A percentile compares a stretch with the other conserved stretches of the same genome.
Evolutionary conservation across 2,797 vertebrate species (phyloP).

Genomic region (Rhadinocentrus ornatus): DNA sequence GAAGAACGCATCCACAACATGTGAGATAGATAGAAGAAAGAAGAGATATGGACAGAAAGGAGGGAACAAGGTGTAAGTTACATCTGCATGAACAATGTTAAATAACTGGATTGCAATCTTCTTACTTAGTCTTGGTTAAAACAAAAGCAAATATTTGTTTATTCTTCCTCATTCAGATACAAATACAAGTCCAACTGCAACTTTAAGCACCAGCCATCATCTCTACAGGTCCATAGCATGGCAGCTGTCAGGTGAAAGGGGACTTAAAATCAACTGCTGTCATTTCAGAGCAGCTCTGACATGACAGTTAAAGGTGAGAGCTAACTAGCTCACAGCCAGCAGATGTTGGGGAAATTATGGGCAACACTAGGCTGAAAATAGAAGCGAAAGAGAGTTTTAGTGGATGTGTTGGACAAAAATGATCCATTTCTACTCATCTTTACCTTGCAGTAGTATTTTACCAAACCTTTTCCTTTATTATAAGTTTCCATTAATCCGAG

Average conservation of each 20-base stretch:
- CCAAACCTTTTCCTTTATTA: not conserved
- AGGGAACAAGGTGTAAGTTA: not conserved
- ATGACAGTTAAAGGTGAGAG: not conserved
- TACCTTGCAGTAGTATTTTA: not conserved
- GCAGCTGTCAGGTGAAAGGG: not conserved
- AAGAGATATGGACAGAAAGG: not conserved
- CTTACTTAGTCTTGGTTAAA: not conserved
- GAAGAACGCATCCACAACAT: not conserved
- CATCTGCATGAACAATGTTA: not conserved
- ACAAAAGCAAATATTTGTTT: not conserved
- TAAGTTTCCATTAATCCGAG: not conserved
- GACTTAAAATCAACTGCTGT: not conserved
- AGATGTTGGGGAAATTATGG: not conserved
- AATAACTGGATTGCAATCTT: not conserved
- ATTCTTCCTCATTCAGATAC: not conserved
- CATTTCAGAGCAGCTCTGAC: not conserved
- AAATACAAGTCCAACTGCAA: not conserved
- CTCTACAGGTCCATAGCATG: not conserved
- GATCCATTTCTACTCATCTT: not conserved
- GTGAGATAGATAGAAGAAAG: not conserved
- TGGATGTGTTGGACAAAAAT: not conserved
- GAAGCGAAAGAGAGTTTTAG: not conserved
- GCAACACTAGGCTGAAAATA: too few relatives aligned
- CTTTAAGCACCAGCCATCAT: not conserved
- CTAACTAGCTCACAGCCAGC: not conserved